These are phyloP conservation scores for Pycnomerus fuliginosus DNA, from an alignment of 2,888 invertebrate species.

Conservation along the genomic window DNA sequence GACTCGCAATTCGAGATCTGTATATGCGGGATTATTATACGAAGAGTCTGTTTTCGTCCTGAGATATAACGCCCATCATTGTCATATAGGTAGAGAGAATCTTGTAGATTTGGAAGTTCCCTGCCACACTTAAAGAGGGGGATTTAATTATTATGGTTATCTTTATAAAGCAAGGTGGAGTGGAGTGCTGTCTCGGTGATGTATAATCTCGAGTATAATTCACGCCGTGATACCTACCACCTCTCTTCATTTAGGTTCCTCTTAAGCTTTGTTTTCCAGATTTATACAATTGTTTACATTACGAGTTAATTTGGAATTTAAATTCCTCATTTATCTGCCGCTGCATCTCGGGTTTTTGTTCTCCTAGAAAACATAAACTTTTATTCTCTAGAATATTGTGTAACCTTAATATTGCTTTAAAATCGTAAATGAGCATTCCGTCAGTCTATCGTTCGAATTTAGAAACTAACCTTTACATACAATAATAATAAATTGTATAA, in stretches of 20 bases:
- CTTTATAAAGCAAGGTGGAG: slow-evolving; percentile 50
- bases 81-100: slow-evolving; percentile 44
- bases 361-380: not conserved
- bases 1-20: slow-evolving; percentile 32
- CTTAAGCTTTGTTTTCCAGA: slow-evolving; percentile 48
- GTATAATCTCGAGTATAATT: slow-evolving; percentile 51
- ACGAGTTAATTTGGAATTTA: slow-evolving; percentile 54
- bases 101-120: slow-evolving; percentile 32
- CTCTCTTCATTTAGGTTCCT: slow-evolving; percentile 48
- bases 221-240: slow-evolving; percentile 41
- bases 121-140: slow-evolving; percentile 33
- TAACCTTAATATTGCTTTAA: no score
- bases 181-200: slow-evolving; percentile 43
- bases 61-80: slow-evolving; percentile 42
- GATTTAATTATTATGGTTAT: slow-evolving; percentile 53
- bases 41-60: slow-evolving; percentile 18
- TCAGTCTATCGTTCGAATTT: no score
- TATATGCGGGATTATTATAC: slow-evolving; percentile 37
- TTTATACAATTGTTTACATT: slow-evolving; percentile 55
- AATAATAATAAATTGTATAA: no score
- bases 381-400: not conserved
- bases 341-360: not conserved
- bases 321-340: slow-evolving; percentile 39
- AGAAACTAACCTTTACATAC: no score
- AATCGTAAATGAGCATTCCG: no score